Conservation (phyloP, 2,888 invertebrate species). For the Deroplatys truncata region DNA sequence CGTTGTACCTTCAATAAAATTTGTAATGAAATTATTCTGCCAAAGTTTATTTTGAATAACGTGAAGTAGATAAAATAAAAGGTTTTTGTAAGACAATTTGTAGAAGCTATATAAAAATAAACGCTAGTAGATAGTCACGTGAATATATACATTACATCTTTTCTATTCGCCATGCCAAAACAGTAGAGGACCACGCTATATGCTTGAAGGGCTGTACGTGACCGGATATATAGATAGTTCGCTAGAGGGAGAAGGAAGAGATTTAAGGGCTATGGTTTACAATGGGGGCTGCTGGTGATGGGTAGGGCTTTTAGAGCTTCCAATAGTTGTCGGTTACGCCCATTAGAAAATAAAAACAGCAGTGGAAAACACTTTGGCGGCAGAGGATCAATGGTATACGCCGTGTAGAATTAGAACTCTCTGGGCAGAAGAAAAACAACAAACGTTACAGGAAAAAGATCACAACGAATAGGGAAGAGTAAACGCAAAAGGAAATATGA, state of each 20-base stretch:
- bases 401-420: background rate
- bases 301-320: conserved; percentile 2
- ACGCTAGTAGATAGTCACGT: no score
- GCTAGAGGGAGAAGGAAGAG: background rate
- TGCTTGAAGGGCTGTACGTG: background rate
- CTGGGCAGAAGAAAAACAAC: background rate
- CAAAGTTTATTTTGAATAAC: no score
- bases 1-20: no score
- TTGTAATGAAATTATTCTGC: no score
- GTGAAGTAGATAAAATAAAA: no score
- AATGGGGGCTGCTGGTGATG: background rate
- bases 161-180: background rate
- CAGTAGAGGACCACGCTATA: background rate
- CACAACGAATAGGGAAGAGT: background rate
- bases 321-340: conserved; percentile 1
- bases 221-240: background rate
- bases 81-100: no score
- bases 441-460: background rate
- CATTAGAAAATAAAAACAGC: background rate
- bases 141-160: background rate
- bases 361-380: background rate
- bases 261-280: background rate
- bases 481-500: background rate
- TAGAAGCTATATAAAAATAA: no score
- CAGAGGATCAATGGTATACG: background rate